Base-by-base conservation (phyloP, 2,888 invertebrate genomes). In the Ganaspis brasiliensis region DNA sequence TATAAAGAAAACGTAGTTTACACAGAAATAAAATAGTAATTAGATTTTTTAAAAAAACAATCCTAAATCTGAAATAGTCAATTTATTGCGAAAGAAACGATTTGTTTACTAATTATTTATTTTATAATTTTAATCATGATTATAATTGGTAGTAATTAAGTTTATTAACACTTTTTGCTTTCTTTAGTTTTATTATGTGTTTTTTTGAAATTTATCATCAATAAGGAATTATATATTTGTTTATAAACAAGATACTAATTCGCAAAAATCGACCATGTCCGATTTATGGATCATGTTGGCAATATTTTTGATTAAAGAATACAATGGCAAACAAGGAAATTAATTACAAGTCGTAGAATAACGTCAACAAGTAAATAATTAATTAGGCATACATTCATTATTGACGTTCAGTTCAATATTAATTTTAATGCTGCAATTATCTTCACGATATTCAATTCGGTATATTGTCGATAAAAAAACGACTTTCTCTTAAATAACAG, bases 401-500 rank as follows among this genome's bases (percentile, higher is more conserved):
- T n/a, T n/a, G n/a, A n/a, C n/a, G n/a, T 59, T 35, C 9, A 59
- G 8, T 14, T 56, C 35, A 19, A 9, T 59, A 67, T 21, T 67
- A 12, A 67, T 24, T 45, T 9, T 26, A 67, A 26, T 24, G 45
- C 24, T 67, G n/a, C 16, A 4, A n/a, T 37, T 9, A 21, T 67
- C n/a, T 24, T 49, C n/a, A 8, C 4, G 19, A 40, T 24, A 24
- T 67, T 59, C 14, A 16, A 35, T 67, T 67, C 45, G 67, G 24
- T 45, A 67, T 49, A 67, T 67, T 67, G 67, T 67, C 45, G 45
- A 26, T 67, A 40, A 45, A 49, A 67, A 67, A 24, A 67, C 24
- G 67, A 67, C 45, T 45, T 67, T 49, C 24, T 67, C 45, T 67
- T 67, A 67, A 26, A 49, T 67, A 67, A 45, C 45, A 67, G 45